phyloP scores from a whole-genome alignment of 2,888 invertebrate genomes.

The Allygus modestus region DNA sequence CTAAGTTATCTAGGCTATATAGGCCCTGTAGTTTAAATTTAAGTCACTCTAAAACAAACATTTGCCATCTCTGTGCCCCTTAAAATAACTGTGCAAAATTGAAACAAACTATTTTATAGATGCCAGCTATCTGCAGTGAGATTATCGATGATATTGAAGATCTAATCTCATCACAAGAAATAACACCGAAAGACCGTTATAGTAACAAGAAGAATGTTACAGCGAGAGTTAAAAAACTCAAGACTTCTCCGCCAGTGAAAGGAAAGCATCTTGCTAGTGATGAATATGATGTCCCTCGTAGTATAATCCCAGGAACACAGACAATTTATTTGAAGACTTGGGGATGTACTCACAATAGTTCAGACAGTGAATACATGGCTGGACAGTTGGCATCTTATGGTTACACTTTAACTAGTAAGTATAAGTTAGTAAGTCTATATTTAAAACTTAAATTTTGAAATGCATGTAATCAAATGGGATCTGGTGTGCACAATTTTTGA shows the following conservation, averaged over 20 bases:
- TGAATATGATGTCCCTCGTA: slow-evolving; percentile 69
- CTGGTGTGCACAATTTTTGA: no score
- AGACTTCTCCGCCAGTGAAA: slow-evolving; percentile 66
- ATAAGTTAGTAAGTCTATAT: not conserved
- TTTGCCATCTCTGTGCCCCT: no score
- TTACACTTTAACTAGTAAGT: slow-evolving; percentile 84
- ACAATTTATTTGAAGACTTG: slow-evolving; percentile 94
- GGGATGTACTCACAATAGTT: slow-evolving; percentile 99
- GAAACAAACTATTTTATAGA: slow-evolving; percentile 71
- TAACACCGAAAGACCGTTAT: slow-evolving; percentile 88
- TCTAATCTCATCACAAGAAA: slow-evolving; percentile 87
- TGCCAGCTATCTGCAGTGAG: slow-evolving; percentile 81
- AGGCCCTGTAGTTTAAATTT: no score
- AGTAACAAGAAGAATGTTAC: slow-evolving; percentile 84
- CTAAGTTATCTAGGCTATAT: no score
- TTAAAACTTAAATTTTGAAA: no score
- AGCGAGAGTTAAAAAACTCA: slow-evolving; percentile 80
- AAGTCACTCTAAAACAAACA: no score
- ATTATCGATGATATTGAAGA: slow-evolving; percentile 92
- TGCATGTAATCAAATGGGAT: slow-evolving; percentile 9
- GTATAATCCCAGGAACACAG: slow-evolving; percentile 82
- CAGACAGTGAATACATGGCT: slow-evolving; percentile 99
- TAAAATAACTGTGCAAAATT: no score
- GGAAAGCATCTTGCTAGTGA: slow-evolving; percentile 68
- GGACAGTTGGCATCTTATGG: slow-evolving; percentile 94